Evolutionary conservation across 2,888 invertebrate species (phyloP).

Genomic region (Drosophila setosimentum): DNA sequence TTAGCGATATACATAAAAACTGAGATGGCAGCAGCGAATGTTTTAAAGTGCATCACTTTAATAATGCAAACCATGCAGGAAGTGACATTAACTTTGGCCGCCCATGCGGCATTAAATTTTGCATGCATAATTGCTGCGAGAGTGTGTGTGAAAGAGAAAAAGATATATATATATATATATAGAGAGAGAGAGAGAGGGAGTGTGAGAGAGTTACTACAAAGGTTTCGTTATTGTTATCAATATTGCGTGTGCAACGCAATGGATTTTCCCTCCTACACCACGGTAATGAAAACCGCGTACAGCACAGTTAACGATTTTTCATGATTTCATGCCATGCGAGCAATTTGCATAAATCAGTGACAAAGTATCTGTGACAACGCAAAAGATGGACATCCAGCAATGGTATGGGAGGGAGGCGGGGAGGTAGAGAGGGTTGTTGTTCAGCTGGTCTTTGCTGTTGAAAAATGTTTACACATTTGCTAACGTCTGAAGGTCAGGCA

Average conservation of each 20-base stretch:
- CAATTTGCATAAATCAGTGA: slow-evolving; percentile 78
- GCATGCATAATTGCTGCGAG: slow-evolving; percentile 71
- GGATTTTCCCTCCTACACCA: slow-evolving; percentile 6
- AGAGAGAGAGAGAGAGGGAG: slow-evolving; percentile 32
- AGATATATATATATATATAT: too few relatives aligned
- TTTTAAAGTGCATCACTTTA: slow-evolving; percentile 75
- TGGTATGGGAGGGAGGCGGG: not conserved
- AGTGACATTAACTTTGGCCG: slow-evolving; percentile 70
- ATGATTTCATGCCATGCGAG: slow-evolving; percentile 60
- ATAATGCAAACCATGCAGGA: slow-evolving; percentile 74
- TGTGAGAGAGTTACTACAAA: slow-evolving; percentile 12
- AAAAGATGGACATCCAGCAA: slow-evolving; percentile 18
- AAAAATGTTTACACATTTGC: slow-evolving; percentile 80
- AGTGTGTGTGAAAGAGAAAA: slow-evolving; percentile 30
- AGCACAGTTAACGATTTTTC: slow-evolving; percentile 77
- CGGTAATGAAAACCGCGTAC: slow-evolving; percentile 58
- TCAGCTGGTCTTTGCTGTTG: slow-evolving; percentile 36
- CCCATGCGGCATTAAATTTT: slow-evolving; percentile 62
- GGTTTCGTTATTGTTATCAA: slow-evolving; percentile 31
- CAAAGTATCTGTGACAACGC: slow-evolving; percentile 77
- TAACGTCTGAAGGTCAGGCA: slow-evolving; percentile 74
- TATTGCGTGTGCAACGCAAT: slow-evolving; percentile 25
- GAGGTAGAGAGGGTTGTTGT: slow-evolving; percentile 1
- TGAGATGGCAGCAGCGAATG: slow-evolving; percentile 33
- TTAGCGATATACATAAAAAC: slow-evolving; percentile 21